Base-by-base conservation (phyloP, 2,113 vertebrate species). In the Hippocampus barbouri region DNA sequence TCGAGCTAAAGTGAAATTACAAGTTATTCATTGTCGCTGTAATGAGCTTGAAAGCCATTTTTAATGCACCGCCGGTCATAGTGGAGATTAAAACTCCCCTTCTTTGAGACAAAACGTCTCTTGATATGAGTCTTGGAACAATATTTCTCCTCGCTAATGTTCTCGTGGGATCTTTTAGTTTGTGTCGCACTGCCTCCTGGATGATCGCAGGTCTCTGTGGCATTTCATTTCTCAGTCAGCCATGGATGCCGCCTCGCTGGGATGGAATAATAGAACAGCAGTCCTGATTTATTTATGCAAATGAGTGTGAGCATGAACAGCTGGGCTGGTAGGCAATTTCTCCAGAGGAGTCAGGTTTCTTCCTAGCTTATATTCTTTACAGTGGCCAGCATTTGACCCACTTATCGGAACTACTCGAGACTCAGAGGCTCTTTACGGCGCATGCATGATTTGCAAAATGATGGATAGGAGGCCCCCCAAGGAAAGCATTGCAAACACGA, bases 241-340 rank as follows among this genome's bases (percentile, higher is more conserved):
- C 83, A 74, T 82, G 79, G 87, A 86, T 81, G 76, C 78, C 86
- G 72, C 83, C 87, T 82, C 74, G 64, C 80, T 79, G 74, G 63
- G 77, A 80, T 71, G 75, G 69, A 85, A 83, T 84, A 87, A 87
- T 78, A 81, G 71, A 89, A 76, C 51, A 66, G 71, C n/a, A 27
- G 43, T 67, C 72, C 67, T 86, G 78, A 86, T 83, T 89, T 89
- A 90, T 88, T 89, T 72, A 87, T 88, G 80, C 72, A 63, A 71
- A 76, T 40, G 71, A 80, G 83, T 82, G 69, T 76, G 76, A 82
- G 74, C 76, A 68, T 76, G 83, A 72, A 74, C 73, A 73, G 67
- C 76, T 60, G 75, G 67, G 75, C 77, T 41, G 30, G 40, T 63
- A 40, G 45, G 71, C 69, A 57, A 68, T 83, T 79, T 47, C 71